phyloP scores from a whole-genome alignment of 1,140 invertebrate genomes.

The Liolophura sinensis region DNA sequence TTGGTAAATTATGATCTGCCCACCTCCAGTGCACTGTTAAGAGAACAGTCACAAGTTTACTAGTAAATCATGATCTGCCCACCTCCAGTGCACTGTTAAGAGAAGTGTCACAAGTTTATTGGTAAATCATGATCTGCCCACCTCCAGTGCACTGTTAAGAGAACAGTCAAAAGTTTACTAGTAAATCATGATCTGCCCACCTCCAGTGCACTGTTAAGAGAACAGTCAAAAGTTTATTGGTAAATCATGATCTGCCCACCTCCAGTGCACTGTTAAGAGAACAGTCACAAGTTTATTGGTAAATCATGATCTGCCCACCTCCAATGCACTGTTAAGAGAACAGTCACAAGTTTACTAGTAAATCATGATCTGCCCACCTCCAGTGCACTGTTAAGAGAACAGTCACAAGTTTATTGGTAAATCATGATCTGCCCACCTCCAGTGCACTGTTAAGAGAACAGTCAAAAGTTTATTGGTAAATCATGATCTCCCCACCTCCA shows the following conservation, averaged over 20 bases:
- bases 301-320: constrained; percentile 63
- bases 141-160: constrained; percentile 83
- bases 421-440: constrained; percentile 66
- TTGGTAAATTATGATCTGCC: constrained; percentile 7
- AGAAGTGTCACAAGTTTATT: no score
- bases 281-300: no score
- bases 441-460: constrained; percentile 73
- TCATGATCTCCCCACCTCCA: constrained; percentile 70
- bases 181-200: constrained; percentile 55
- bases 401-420: no score
- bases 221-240: no score
- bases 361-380: constrained; percentile 66
- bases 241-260: constrained; percentile 58
- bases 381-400: constrained; percentile 73
- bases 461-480: no score
- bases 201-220: constrained; percentile 81
- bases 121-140: constrained; percentile 44
- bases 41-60: no score
- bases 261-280: constrained; percentile 80
- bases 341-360: no score
- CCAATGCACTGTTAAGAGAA: constrained; percentile 76
- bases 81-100: constrained; percentile 86
- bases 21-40: constrained; percentile 86
- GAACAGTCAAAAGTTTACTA: no score
- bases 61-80: constrained; percentile 15